These are phyloP conservation scores for Euwallacea fornicatus DNA, from an alignment of 1,140 invertebrate species.

Conservation along the genomic window DNA sequence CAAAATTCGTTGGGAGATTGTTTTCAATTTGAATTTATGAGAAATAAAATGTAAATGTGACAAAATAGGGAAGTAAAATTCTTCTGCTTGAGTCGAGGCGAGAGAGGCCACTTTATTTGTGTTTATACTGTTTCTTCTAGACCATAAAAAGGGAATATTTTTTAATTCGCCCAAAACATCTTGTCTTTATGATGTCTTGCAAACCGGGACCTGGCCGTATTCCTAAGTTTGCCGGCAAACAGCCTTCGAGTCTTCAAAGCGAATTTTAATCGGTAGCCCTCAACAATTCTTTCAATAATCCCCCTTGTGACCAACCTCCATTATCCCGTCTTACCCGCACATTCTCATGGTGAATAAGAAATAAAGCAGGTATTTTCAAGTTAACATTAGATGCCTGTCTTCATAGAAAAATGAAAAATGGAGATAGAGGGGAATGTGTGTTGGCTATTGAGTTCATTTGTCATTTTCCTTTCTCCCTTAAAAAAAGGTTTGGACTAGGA, in stretches of 20 bases:
- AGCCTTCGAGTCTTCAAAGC: too few relatives aligned
- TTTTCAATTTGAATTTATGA: slow-evolving; percentile 34
- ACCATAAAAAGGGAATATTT: too few relatives aligned
- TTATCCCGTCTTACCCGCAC: slow-evolving; percentile 4
- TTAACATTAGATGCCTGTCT: slow-evolving; percentile 9
- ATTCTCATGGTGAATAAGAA: slow-evolving; percentile 10
- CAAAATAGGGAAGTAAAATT: slow-evolving; percentile 24
- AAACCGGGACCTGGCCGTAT: too few relatives aligned
- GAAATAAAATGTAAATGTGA: slow-evolving; percentile 35
- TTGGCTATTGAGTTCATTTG: slow-evolving; percentile 12
- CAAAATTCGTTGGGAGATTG: slow-evolving; percentile 30
- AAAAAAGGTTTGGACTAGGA: not conserved
- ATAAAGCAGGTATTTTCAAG: slow-evolving; percentile 8
- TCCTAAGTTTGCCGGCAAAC: too few relatives aligned
- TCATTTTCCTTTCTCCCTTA: not conserved
- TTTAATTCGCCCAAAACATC: too few relatives aligned
- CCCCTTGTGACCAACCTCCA: too few relatives aligned
- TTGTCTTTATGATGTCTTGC: too few relatives aligned
- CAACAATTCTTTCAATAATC: too few relatives aligned
- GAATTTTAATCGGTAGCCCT: too few relatives aligned
- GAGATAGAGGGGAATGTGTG: not conserved
- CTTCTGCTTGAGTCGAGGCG: slow-evolving; percentile 4
- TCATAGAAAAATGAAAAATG: slow-evolving; percentile 14
- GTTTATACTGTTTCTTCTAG: too few relatives aligned
- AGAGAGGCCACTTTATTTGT: not conserved